Evolutionary conservation across 1,140 invertebrate genomes (phyloP), one percentile per base, ranked within the genome.

Genomic region (Agrypnia vestita): DNA sequence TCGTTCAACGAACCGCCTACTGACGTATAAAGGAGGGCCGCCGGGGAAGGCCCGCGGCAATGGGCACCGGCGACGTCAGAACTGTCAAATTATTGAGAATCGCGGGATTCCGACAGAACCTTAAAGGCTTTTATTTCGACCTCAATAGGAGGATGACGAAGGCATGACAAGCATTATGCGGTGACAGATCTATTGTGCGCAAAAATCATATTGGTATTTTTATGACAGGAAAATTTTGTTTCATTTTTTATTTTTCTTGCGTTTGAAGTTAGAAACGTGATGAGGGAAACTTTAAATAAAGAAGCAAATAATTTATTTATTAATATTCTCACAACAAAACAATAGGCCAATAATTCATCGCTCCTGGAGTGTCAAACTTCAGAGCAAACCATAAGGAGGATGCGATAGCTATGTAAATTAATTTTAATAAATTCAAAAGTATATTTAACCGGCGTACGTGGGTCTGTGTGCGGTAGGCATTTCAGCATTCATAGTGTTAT

Each of bases 81-180:
- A 71, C 67, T 71, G 67, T 71, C 67, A 71, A 71, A 71, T 71
- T 71, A 71, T 71, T 71, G n/a, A 71, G 44, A 71, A 21, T 25
- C 47, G 46, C 43, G 44, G 44, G 15, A 3, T 43, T 25, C 61
- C 35, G 61, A 25, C 61, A 46, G 13, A 13, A 43, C 25, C 35
- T 12, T 25, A n/a, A 51, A 21, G 35, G 17, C 17, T 25, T 49
- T 51, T 47, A 71, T 53, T 71, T 71, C 17, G 17, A 9, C 11
- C 6, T 35, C 0, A 67, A 67, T n/a, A 67, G 55, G 55, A 59
- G 21, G 55, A 59, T 21, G 55, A 21, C 55, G 17, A 44, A 15
- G 61, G 61, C 19, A 51, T 49, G 46, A 25, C 4, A 19, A 35
- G 19, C 8, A 49, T 47, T 49, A 71, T 51, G 44, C 13, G 47